Base-by-base conservation (phyloP, 1,140 invertebrate species). In the Anoplolepis gracilipes region DNA sequence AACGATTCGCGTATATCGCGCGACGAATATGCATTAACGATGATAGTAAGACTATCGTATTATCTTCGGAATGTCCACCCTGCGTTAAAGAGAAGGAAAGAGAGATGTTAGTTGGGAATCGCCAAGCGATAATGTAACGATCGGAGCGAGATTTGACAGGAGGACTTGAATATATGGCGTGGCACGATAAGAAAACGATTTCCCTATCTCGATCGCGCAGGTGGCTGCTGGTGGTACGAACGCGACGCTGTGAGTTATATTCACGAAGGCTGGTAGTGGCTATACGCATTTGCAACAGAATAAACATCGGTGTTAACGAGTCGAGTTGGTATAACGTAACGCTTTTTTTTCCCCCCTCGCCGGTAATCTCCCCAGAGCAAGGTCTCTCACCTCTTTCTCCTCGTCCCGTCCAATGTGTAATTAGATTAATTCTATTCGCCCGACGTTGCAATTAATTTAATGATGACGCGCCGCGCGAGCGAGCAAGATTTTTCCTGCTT, bases 361-460 rank as follows among this genome's bases (percentile, higher is more conserved):
- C 22, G 8, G 55, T n/a, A 28, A 55, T 57, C 42, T 13, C 10
- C n/a, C 0, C 57, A 46, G 10, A 25, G 28, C 75, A 42, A 13
- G 42, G 42, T 49, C 30, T 84, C 81, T 84, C 72, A 39, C 57
- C 57, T 75, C 73, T 85, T 62, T 49, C 19, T 19, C 16, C 4
- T 25, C 42, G 53, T 42, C 59, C 67, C 28, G 28, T 78, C 72
- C 62, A 57, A 62, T 30, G 79, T 65, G 87, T 87, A 93, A 93
- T 93, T 92, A 92, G 90, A 92, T 90, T 92, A 92, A 90, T 92
- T 91, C 81, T 59, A 79, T 77, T 86, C 77, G 81, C 84, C 30
- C 16, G 55, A 39, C 25, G n/a, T 46, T 73, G 86, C 86, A 93
- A 93, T 93, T 93, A 93, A 92, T 91, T 88, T 93, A 92, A 88